Percentiles rank a stretch among this genome's conserved stretches.
Evolutionary conservation across 2,888 invertebrate species (phyloP).

Genomic region (Dinocampus coccinellae): DNA sequence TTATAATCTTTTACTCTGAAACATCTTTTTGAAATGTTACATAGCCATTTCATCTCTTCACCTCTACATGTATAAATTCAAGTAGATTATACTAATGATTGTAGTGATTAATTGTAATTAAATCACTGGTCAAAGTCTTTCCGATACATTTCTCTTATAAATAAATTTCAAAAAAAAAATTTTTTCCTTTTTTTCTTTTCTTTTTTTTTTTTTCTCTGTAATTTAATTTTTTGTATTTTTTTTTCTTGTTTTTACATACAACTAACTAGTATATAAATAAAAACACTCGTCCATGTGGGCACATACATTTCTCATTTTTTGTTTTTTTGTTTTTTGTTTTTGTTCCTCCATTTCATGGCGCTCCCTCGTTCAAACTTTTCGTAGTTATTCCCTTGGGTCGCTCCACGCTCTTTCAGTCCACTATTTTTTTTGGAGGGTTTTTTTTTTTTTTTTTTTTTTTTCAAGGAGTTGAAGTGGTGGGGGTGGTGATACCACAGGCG

Average conservation of each 20-base stretch:
- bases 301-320: background rate
- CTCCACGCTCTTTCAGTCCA: background rate
- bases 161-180: too few species aligned
- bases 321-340: too few species aligned
- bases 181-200: too few species aligned
- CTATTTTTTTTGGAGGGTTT: background rate
- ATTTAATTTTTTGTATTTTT: background rate
- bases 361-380: background rate
- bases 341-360: background rate
- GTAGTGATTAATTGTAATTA: background rate
- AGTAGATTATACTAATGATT: background rate
- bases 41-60: background rate
- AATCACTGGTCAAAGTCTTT: background rate
- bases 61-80: background rate
- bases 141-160: too few species aligned
- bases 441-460: background rate
- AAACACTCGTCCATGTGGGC: background rate
- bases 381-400: background rate
- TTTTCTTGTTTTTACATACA: background rate
- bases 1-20: background rate
- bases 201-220: background rate
- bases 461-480: too few species aligned
- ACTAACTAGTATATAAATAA: background rate
- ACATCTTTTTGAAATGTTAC: background rate
- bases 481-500: conserved; percentile 7